Percentiles rank a stretch among this genome's conserved stretches.
phyloP scores from a whole-genome alignment of 1,140 invertebrate species.

The Odontomachus brunneus region DNA sequence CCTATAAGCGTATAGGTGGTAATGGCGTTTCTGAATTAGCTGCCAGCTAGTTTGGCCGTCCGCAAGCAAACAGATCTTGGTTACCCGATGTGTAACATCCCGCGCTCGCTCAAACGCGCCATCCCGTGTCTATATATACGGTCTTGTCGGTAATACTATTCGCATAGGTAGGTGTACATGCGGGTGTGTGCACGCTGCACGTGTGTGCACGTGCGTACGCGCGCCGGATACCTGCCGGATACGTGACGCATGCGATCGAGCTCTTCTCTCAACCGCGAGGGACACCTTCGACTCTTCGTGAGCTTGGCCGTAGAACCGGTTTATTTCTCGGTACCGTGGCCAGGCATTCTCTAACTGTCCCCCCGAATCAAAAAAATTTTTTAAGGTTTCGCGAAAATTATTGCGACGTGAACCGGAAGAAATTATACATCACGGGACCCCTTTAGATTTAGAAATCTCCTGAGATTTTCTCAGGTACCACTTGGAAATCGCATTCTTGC shows the following conservation, averaged over 20 bases:
- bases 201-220: neutral
- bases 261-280: slow-evolving; percentile 23
- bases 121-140: slow-evolving; percentile 72
- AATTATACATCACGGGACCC: too few relatives aligned
- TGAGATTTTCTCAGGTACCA: too few relatives aligned
- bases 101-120: slow-evolving; percentile 78
- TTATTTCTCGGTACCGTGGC: neutral
- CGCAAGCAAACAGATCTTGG: slow-evolving; percentile 85
- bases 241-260: slow-evolving; percentile 42
- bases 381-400: neutral
- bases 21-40: slow-evolving; percentile 85
- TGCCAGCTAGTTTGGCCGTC: slow-evolving; percentile 84
- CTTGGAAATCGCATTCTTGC: too few relatives aligned
- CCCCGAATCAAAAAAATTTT: neutral
- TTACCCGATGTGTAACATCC: slow-evolving; percentile 85
- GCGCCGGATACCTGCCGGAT: slow-evolving; percentile 24
- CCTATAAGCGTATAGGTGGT: slow-evolving; percentile 82
- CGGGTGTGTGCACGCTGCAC: neutral
- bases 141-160: slow-evolving; percentile 62
- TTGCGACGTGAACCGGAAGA: too few relatives aligned
- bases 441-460: too few relatives aligned
- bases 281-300: slow-evolving; percentile 40
- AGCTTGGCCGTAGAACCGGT: neutral
- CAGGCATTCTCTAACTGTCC: neutral
- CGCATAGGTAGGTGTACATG: slow-evolving; percentile 39